Conservation (phyloP, 2,113 vertebrate genomes). For the Micromys minutus region DNA sequence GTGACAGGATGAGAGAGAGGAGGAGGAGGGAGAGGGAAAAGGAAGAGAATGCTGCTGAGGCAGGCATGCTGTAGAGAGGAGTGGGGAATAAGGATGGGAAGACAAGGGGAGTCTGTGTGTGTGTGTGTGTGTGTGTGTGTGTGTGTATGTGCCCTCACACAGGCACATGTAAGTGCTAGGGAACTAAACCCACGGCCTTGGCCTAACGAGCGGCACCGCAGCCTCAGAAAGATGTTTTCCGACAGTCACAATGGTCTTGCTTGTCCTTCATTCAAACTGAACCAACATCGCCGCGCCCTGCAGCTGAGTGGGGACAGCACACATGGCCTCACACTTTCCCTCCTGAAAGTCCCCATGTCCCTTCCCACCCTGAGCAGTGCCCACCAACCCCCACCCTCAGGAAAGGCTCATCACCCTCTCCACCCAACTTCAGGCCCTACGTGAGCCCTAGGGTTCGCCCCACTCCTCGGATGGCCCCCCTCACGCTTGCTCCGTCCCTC, state of each 20-base stretch:
- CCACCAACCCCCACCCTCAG: neutral
- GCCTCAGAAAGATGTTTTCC: neutral
- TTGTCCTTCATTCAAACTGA: neutral
- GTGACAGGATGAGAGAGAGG: neutral
- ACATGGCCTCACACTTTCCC: neutral
- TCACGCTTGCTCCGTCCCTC: conserved; percentile 22
- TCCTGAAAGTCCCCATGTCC: neutral
- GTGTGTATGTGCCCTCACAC: too few relatives aligned
- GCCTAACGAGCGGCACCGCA: neutral
- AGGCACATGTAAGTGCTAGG: neutral
- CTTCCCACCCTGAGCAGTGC: neutral
- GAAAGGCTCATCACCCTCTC: neutral
- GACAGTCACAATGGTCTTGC: neutral
- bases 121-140: neutral
- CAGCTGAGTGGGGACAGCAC: neutral
- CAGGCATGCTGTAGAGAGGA: neutral
- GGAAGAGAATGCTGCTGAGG: neutral
- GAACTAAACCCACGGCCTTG: neutral
- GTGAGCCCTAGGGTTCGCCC: neutral
- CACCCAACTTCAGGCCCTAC: neutral
- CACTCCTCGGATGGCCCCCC: neutral
- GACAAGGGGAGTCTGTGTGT: neutral
- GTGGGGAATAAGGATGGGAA: neutral
- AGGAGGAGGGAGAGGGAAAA: neutral
- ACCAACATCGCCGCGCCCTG: neutral